Evolutionary conservation across 2,797 vertebrate genomes (phyloP).

Genomic region (Dallia pectoralis): DNA sequence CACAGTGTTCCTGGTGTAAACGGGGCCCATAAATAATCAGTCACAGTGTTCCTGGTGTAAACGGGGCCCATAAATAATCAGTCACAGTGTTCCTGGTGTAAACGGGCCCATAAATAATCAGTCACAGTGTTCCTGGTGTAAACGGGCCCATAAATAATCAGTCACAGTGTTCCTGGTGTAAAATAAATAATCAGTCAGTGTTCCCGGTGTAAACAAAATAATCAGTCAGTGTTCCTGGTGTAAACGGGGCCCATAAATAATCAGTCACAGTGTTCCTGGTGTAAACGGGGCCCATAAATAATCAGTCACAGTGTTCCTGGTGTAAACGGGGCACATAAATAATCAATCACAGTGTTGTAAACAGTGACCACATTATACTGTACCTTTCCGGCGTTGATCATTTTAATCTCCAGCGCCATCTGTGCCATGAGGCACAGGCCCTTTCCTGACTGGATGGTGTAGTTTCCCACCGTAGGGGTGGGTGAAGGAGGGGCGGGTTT

Average conservation of each 20-base stretch:
- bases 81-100: no score
- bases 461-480: conserved; percentile 57
- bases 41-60: no score
- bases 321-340: not conserved
- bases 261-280: not conserved
- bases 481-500: conserved; percentile 31
- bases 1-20: not conserved
- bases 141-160: not conserved
- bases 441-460: conserved; percentile 11
- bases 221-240: no score
- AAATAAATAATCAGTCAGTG: no score
- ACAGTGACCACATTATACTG: not conserved
- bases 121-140: not conserved
- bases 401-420: conserved; percentile 58
- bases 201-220: no score
- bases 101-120: not conserved
- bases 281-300: not conserved
- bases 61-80: no score
- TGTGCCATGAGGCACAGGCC: conserved; percentile 49
- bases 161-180: not conserved
- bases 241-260: not conserved
- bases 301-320: not conserved
- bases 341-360: not conserved
- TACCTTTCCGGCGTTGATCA: conserved; percentile 51
- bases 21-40: no score